These are phyloP conservation scores for Hydropsyche tenuis DNA, from an alignment of 1,140 invertebrate genomes.

Conservation along the genomic window DNA sequence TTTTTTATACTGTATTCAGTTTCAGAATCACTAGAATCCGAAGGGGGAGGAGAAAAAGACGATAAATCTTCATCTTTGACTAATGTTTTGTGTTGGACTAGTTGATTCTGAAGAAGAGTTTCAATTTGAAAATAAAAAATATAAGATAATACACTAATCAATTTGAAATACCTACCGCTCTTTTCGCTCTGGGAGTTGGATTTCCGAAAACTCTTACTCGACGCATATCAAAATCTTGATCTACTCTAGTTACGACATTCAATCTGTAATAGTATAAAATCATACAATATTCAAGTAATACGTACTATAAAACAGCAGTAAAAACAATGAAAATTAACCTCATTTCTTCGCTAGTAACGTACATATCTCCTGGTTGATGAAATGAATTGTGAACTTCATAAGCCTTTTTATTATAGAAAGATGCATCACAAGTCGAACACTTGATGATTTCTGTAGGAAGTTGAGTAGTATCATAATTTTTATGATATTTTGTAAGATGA, in stretches of 20 bases:
- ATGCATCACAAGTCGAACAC: constrained; percentile 70
- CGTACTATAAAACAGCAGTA: neutral
- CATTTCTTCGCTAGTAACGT: constrained; percentile 70
- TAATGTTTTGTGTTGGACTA: neutral
- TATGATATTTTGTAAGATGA: constrained; percentile 50
- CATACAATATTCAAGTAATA: neutral
- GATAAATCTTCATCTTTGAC: constrained; percentile 8
- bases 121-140: neutral
- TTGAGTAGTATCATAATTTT: constrained; percentile 54
- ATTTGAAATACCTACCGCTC: neutral
- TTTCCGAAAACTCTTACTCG: constrained; percentile 53
- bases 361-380: constrained; percentile 69
- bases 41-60: constrained; percentile 31
- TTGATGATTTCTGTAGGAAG: constrained; percentile 65
- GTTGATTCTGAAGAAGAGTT: neutral
- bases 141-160: neutral
- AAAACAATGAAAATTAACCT: constrained; percentile 53
- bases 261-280: constrained; percentile 51
- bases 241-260: constrained; percentile 64
- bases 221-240: constrained; percentile 68
- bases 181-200: neutral
- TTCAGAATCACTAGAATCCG: constrained; percentile 16
- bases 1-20: neutral
- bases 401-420: constrained; percentile 71
- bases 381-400: constrained; percentile 71